phyloP scores from a whole-genome alignment of 2,797 vertebrate species.

The Apogon hyalosoma region DNA sequence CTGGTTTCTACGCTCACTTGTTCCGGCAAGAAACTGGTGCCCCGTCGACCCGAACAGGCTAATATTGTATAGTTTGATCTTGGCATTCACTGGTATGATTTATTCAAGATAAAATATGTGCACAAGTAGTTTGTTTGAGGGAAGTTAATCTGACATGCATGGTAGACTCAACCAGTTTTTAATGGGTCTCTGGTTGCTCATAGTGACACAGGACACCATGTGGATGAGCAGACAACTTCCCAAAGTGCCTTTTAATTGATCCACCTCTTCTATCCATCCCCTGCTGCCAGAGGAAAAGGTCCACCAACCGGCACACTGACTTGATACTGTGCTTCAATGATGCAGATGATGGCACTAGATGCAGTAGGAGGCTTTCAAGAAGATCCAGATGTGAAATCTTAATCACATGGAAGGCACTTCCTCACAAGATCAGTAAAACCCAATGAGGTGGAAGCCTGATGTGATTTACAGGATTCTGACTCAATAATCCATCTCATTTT shows the following conservation, averaged over 20 bases:
- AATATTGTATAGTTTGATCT: too few species aligned
- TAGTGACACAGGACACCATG: constrained; percentile 21
- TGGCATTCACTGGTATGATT: too few species aligned
- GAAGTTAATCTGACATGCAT: background rate
- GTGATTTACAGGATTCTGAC: constrained; percentile 62
- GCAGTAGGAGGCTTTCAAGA: constrained; percentile 29
- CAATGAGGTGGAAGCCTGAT: constrained; percentile 60
- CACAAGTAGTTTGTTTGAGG: too few species aligned
- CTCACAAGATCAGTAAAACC: constrained; percentile 66
- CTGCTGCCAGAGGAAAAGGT: constrained; percentile 25
- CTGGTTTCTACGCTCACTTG: too few species aligned
- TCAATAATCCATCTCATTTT: constrained; percentile 74
- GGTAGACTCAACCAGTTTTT: constrained; percentile 26
- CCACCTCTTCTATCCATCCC: constrained; percentile 42
- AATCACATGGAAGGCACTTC: constrained; percentile 55
- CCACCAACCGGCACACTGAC: constrained; percentile 16
- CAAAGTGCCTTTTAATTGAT: constrained; percentile 63
- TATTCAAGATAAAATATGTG: too few species aligned
- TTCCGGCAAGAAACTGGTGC: too few species aligned
- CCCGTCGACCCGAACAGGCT: too few species aligned
- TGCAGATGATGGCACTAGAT: constrained; percentile 50
- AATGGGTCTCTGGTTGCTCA: constrained; percentile 41
- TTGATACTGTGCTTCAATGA: constrained; percentile 52
- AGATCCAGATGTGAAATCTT: constrained; percentile 69
- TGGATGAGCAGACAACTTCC: constrained; percentile 47